Conservation (phyloP, 2,113 vertebrate genomes). For the Macquaria australasica region DNA sequence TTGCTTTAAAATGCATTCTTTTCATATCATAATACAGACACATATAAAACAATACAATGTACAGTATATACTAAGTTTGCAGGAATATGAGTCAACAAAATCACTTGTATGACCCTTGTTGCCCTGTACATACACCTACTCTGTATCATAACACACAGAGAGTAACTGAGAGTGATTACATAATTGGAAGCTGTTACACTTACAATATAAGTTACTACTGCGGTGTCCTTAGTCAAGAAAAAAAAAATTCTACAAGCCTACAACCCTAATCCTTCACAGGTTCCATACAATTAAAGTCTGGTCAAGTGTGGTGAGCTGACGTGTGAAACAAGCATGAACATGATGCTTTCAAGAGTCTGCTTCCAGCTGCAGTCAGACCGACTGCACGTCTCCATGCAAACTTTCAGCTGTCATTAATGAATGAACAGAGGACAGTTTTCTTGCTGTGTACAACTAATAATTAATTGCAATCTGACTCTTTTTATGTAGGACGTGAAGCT, state of each 20-base stretch:
- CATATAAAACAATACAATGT: background rate
- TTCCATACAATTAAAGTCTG: background rate
- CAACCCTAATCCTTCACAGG: background rate
- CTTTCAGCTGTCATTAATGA: background rate
- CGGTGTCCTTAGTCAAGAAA: background rate
- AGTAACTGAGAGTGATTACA: constrained; percentile 3
- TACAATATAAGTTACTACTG: background rate
- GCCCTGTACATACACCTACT: background rate
- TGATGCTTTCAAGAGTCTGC: background rate
- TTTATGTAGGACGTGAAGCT: background rate
- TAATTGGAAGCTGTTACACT: constrained; percentile 4
- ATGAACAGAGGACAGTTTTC: background rate
- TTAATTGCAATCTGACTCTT: background rate
- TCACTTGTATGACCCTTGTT: background rate
- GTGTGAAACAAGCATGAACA: background rate
- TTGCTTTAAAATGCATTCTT: background rate
- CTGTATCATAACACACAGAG: background rate
- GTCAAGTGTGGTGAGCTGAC: background rate
- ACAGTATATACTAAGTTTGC: background rate
- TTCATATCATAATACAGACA: background rate
- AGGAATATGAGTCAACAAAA: background rate
- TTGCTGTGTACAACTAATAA: background rate
- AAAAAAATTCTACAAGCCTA: background rate
- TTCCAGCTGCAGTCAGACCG: background rate
- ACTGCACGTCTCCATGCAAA: background rate